Evolutionary conservation across 2,888 invertebrate species (phyloP).

Genomic region (Ormyrus nitidulus): DNA sequence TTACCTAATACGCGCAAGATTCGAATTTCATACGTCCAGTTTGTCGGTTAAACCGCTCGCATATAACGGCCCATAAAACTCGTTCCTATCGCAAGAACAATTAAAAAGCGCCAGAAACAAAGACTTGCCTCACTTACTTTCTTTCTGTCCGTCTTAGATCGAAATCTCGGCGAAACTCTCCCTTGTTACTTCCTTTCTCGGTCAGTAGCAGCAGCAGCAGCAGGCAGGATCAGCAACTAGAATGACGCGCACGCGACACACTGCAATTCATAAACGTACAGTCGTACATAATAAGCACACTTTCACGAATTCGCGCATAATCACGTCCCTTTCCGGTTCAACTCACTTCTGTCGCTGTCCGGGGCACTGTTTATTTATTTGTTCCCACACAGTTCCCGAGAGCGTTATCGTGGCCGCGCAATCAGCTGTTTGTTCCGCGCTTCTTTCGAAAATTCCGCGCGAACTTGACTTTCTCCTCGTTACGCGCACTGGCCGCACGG

Average conservation of each 20-base stretch:
- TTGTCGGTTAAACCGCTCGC: too few relatives aligned
- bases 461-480: constrained; percentile 27
- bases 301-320: constrained; percentile 43
- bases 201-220: too few relatives aligned
- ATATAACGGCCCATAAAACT: constrained; percentile 10
- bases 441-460: constrained; percentile 6
- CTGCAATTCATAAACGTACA: constrained; percentile 15
- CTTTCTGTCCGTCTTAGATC: constrained; percentile 31
- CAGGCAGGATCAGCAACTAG: background rate
- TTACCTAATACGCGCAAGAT: too few relatives aligned
- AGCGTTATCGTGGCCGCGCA: constrained; percentile 5
- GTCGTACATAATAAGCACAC: constrained; percentile 12
- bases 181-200: background rate
- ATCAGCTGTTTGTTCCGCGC: background rate
- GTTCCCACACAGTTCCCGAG: background rate
- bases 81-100: background rate
- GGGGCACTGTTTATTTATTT: background rate
- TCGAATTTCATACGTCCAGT: too few relatives aligned
- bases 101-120: constrained; percentile 6
- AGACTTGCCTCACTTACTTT: constrained; percentile 40
- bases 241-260: background rate
- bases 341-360: background rate
- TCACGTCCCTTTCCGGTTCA: constrained; percentile 38
- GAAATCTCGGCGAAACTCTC: constrained; percentile 30
- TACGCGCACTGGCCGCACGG: background rate